Percentiles rank a stretch among this genome's conserved stretches.
Evolutionary conservation across 2,113 vertebrate species (phyloP).

Genomic region (Sceloporus undulatus): DNA sequence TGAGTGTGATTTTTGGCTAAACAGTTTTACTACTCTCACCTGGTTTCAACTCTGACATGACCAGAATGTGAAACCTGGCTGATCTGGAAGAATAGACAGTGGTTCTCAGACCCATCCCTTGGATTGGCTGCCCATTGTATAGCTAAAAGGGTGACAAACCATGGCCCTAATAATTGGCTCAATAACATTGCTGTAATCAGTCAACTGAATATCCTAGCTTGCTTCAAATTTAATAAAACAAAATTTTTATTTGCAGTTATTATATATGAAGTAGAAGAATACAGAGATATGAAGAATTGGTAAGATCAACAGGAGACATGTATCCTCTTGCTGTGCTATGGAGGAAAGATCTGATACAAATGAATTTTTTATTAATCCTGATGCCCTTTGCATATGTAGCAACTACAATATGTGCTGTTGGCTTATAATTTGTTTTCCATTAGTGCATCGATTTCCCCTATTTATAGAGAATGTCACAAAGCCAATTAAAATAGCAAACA

Average conservation of each 20-base stretch:
- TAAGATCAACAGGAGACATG: not conserved
- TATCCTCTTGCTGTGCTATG: not conserved
- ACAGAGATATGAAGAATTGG: not conserved
- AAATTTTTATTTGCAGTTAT: not conserved
- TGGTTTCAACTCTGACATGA: too few species aligned
- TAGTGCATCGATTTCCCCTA: slow-evolving; percentile 31
- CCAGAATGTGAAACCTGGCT: too few species aligned
- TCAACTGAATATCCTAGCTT: not conserved
- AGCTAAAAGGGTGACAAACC: too few species aligned
- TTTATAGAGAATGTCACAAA: slow-evolving; percentile 27
- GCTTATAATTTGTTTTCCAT: slow-evolving; percentile 42
- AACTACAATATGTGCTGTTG: not conserved
- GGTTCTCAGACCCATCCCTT: too few species aligned
- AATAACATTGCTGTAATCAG: not conserved
- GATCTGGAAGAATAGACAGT: too few species aligned
- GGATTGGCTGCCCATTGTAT: too few species aligned
- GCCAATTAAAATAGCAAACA: slow-evolving; percentile 49
- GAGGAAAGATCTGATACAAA: slow-evolving; percentile 6
- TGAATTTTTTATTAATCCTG: not conserved
- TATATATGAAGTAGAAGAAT: not conserved
- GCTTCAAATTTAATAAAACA: not conserved
- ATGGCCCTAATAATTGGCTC: not conserved
- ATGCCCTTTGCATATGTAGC: not conserved
- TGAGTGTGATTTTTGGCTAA: too few species aligned
- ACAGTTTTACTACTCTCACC: too few species aligned